Conservation (phyloP, 2,888 invertebrate species). For the Platynereis dumerilii region DNA sequence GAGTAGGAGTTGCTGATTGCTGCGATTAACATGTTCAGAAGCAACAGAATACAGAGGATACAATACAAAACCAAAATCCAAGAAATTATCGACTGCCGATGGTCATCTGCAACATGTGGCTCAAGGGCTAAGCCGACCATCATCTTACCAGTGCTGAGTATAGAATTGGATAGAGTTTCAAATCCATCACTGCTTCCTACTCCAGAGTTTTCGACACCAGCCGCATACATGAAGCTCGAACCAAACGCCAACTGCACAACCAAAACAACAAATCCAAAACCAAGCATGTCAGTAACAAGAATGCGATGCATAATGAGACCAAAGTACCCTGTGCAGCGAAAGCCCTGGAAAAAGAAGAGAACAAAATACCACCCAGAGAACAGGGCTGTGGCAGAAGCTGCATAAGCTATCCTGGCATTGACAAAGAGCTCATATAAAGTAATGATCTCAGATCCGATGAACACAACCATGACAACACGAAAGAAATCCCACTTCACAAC, state of each 20-base stretch:
- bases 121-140: slow-evolving; percentile 2
- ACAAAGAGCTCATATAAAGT: no score
- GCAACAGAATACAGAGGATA: slow-evolving; percentile 1
- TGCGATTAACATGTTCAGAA: slow-evolving; percentile 19
- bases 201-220: no score
- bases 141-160: slow-evolving; percentile 11
- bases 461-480: background rate
- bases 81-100: background rate
- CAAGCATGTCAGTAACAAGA: slow-evolving; percentile 12
- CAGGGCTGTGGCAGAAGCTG: no score
- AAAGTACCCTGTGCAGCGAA: slow-evolving; percentile 2
- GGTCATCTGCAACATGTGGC: background rate
- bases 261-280: slow-evolving; percentile 2
- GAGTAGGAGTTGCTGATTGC: slow-evolving; percentile 19
- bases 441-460: no score
- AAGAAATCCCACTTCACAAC: background rate
- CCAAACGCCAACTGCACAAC: slow-evolving; percentile 8
- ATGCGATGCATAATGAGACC: slow-evolving; percentile 16
- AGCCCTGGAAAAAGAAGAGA: slow-evolving; percentile 9
- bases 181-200: background rate
- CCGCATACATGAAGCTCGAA: background rate
- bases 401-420: no score
- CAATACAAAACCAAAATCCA: background rate
- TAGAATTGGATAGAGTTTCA: background rate
- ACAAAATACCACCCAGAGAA: background rate